A percentile compares a stretch with the other conserved stretches of the same genome.
Evolutionary conservation across 2,888 invertebrate species (phyloP).

Genomic region (Troides helena): DNA sequence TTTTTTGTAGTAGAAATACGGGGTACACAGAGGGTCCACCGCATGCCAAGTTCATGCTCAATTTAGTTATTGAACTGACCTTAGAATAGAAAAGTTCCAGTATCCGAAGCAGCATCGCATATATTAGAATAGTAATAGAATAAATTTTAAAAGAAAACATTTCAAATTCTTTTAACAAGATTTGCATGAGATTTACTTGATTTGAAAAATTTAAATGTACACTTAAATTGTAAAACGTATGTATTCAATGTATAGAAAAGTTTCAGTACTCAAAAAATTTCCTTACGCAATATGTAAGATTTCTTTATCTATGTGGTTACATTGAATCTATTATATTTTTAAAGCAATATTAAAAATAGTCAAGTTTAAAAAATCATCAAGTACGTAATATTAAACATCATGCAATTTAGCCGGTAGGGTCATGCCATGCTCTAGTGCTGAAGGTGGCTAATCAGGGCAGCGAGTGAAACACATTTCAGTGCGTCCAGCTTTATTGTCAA

Average conservation of each 20-base stretch:
- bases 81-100: slow-evolving; percentile 73
- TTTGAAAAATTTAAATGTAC: not conserved
- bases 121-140: slow-evolving; percentile 69
- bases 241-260: not conserved
- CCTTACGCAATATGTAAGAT: not conserved
- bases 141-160: slow-evolving; percentile 43
- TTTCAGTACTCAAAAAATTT: not conserved
- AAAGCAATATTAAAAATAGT: slow-evolving; percentile 11
- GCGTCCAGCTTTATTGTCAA: slow-evolving; percentile 75
- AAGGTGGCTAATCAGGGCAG: slow-evolving; percentile 63
- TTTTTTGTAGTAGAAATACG: slow-evolving; percentile 22
- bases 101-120: slow-evolving; percentile 78
- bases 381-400: slow-evolving; percentile 53
- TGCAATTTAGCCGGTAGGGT: slow-evolving; percentile 64
- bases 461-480: slow-evolving; percentile 79
- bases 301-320: not conserved
- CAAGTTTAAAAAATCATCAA: slow-evolving; percentile 14
- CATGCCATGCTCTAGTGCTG: slow-evolving; percentile 76
- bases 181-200: not conserved
- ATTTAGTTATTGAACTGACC: slow-evolving; percentile 69
- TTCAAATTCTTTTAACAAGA: slow-evolving; percentile 1
- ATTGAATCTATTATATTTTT: slow-evolving; percentile 3
- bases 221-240: not conserved
- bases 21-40: slow-evolving; percentile 60
- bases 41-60: slow-evolving; percentile 74